Conservation (phyloP, 1,140 invertebrate genomes). For the Ctenoplectra terminalis region DNA sequence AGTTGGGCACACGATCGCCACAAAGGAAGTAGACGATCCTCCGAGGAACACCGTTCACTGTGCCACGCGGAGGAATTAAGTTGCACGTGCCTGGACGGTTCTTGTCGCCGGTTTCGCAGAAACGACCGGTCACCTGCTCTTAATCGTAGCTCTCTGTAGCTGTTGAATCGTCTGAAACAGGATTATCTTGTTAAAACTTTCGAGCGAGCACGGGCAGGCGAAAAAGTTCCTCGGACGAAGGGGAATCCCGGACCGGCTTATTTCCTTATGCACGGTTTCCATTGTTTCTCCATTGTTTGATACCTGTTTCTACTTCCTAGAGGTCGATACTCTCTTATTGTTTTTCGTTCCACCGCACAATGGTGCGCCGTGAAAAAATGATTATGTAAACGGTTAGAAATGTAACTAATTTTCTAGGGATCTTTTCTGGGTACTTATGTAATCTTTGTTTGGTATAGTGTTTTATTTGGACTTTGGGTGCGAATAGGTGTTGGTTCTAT, state of each 20-base stretch:
- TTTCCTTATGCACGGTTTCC: slow-evolving; percentile 30
- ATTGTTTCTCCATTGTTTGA: slow-evolving; percentile 44
- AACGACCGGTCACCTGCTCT: slow-evolving; percentile 50
- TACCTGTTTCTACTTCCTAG: slow-evolving; percentile 24
- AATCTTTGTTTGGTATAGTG: no score
- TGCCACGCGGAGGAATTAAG: neutral
- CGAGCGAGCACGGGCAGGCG: neutral
- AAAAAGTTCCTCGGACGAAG: neutral
- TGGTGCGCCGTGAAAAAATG: neutral
- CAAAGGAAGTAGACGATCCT: neutral
- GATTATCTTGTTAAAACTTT: slow-evolving; percentile 47
- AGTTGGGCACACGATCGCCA: neutral
- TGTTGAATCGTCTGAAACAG: slow-evolving; percentile 65
- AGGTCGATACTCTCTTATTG: neutral
- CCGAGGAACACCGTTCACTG: neutral
- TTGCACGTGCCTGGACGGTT: neutral
- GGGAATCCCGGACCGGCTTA: neutral
- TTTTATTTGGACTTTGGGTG: neutral
- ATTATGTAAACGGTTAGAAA: slow-evolving; percentile 15
- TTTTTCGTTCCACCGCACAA: neutral
- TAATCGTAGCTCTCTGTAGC: slow-evolving; percentile 55
- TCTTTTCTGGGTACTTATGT: neutral
- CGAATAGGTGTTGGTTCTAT: neutral
- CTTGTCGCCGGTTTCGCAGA: neutral
- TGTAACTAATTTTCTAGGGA: neutral